Evolutionary conservation across 2,113 vertebrate species (phyloP).

Genomic region (Corythornis madagascariensis): DNA sequence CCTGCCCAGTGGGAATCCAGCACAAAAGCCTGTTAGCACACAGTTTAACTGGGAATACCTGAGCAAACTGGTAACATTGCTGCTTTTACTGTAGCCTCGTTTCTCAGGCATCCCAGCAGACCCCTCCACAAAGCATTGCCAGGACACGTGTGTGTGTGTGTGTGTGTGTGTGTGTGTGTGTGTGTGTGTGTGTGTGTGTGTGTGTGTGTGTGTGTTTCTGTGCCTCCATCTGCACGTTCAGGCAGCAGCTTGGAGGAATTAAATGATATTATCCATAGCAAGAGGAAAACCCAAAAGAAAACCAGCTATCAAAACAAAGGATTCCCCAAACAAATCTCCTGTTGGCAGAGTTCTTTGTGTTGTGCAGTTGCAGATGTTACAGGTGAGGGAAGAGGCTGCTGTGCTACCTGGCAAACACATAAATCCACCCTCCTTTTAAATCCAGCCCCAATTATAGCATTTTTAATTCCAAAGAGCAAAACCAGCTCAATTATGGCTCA

Average conservation of each 20-base stretch:
- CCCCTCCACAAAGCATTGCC: not conserved
- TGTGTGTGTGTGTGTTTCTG: not conserved
- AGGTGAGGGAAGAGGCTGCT: not conserved
- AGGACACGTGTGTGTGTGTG: not conserved
- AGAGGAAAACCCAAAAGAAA: not conserved
- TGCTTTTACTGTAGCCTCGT: slow-evolving; percentile 12
- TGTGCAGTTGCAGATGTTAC: not conserved
- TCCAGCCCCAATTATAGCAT: not conserved
- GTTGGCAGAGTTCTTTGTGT: not conserved
- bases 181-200: no score
- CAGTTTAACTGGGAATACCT: slow-evolving; percentile 54
- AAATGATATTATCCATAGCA: not conserved
- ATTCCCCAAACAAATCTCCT: not conserved
- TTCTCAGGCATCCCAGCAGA: not conserved
- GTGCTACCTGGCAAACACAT: not conserved
- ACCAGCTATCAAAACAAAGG: not conserved
- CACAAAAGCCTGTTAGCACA: slow-evolving; percentile 44
- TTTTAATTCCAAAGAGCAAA: not conserved
- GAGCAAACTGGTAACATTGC: slow-evolving; percentile 49
- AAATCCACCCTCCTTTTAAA: not conserved
- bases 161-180: not conserved
- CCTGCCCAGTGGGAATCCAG: slow-evolving; percentile 39
- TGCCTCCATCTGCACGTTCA: not conserved
- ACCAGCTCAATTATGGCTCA: not conserved
- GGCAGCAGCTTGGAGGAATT: not conserved